Base-by-base conservation (phyloP, 2,113 vertebrate genomes). In the Puffinus mauretanicus region DNA sequence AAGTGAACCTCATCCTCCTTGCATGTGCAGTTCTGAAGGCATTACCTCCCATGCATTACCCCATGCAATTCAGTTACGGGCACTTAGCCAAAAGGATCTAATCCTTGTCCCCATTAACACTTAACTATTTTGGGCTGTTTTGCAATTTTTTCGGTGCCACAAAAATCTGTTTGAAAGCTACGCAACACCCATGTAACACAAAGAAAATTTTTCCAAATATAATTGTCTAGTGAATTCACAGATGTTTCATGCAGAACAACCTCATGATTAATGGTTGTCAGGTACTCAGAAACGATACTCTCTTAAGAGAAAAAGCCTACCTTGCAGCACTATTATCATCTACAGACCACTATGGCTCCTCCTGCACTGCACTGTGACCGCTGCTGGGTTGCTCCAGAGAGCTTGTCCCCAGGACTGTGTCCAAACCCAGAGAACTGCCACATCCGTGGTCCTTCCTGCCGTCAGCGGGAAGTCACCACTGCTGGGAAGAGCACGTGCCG, bases 11-110 rank as follows among this genome's bases (percentile, higher is more conserved):
- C 71, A 77, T 49, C 70, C 40, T 42, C 49, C 40, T 51, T 20
- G 32, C 47, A 30, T 1, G 29, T 13, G 72, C 61, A 30, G 16
- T 38, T 88, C 71, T 47, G 51, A 18, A 77, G 29, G 13, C 54
- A 38, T 18, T 11, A 25, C 8, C 72, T 88, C 44, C 51, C 54
- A 62, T 1, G 6, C 40, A 40, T 40, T 40, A 40, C 42, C 55
- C 10, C 7, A 2, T 0, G 1, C 18, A 46, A 77, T 19, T 44
- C 36, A 34, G 29, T 22, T 13, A 40, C 1, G 17, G 46, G 69
- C 24, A 46, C 21, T 22, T 20, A 18, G 29, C 25, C 60, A 49
- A 36, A 76, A 73, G 60, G 64, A 81, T 49, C 57, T 47, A 34
- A 24, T n/a, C 75, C 81, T 30, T 78, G 34, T 66, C 30, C 40